A percentile compares a stretch with the other conserved stretches of the same genome.
phyloP scores from a whole-genome alignment of 2,113 vertebrate species.

The Coptodon bakossiorum region DNA sequence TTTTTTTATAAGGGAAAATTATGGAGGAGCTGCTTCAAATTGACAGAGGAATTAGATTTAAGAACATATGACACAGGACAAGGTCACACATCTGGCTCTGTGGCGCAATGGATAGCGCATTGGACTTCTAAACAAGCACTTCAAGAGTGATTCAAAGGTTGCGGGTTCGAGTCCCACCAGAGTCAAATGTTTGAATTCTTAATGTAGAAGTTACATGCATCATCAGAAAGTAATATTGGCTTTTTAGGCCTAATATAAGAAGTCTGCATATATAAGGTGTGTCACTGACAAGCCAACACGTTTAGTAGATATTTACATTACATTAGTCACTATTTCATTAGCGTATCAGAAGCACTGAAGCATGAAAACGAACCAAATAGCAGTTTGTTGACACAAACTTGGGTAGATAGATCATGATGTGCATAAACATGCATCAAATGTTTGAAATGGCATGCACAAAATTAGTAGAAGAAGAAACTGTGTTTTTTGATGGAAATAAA shows the following conservation, averaged over 20 bases:
- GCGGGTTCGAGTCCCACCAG: neutral
- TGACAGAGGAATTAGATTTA: neutral
- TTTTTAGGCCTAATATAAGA: neutral
- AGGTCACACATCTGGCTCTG: neutral
- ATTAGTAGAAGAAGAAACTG: neutral
- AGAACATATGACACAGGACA: neutral
- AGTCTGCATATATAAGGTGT: neutral
- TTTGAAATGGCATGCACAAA: neutral
- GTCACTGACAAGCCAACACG: neutral
- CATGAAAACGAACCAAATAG: neutral
- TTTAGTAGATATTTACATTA: neutral
- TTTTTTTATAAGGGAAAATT: neutral
- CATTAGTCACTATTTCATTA: neutral
- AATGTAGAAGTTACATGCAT: neutral
- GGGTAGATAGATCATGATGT: neutral
- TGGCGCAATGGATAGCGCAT: accelerated
- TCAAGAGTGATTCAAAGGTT: neutral
- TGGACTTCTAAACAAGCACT: neutral
- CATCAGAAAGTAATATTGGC: neutral
- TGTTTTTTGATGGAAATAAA: neutral
- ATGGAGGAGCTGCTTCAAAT: neutral
- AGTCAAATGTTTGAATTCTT: accelerated
- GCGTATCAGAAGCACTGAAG: neutral
- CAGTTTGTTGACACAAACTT: neutral
- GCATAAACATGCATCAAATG: neutral